Percentiles rank a stretch among this genome's conserved stretches.
phyloP scores from a whole-genome alignment of 2,888 invertebrate species.

The Phyllotreta striolata region DNA sequence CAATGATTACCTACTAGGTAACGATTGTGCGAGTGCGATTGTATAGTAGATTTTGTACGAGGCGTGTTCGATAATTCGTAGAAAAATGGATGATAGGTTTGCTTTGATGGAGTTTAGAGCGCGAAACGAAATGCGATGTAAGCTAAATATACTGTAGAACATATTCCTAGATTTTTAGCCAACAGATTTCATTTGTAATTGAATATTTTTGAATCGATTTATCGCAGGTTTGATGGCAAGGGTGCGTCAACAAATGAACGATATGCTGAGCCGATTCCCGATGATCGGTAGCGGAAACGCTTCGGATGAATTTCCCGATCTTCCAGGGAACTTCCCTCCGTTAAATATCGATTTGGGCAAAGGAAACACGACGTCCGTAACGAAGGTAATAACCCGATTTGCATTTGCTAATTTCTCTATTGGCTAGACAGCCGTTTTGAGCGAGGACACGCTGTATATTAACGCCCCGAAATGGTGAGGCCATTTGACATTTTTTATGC shows the following conservation, averaged over 20 bases:
- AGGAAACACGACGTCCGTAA: slow-evolving; percentile 59
- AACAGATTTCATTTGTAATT: slow-evolving; percentile 12
- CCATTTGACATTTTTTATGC: too few species aligned
- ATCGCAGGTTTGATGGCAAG: slow-evolving; percentile 52
- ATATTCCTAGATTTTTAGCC: too few species aligned
- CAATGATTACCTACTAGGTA: slow-evolving; percentile 21
- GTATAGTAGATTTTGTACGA: slow-evolving; percentile 33
- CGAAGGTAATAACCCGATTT: slow-evolving; percentile 53
- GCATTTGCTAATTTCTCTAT: not conserved
- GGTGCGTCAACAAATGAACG: slow-evolving; percentile 54
- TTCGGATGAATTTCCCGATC: slow-evolving; percentile 40
- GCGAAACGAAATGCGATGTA: slow-evolving; percentile 20
- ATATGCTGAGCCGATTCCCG: slow-evolving; percentile 50
- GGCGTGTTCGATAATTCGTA: slow-evolving; percentile 2
- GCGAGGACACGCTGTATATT: not conserved
- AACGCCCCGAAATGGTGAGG: too few species aligned
- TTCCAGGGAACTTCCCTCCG: slow-evolving; percentile 38
- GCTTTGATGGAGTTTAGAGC: slow-evolving; percentile 10
- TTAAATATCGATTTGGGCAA: slow-evolving; percentile 55
- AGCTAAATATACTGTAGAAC: too few species aligned
- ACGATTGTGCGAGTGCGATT: slow-evolving; percentile 14
- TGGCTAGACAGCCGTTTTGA: not conserved
- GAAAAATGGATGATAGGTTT: slow-evolving; percentile 16
- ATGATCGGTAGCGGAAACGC: slow-evolving; percentile 38
- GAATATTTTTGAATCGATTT: slow-evolving; percentile 11